A percentile compares a stretch with the other conserved stretches of the same genome.
These are phyloP conservation scores for Perca flavescens DNA, from an alignment of 2,113 vertebrate species.

Conservation along the genomic window DNA sequence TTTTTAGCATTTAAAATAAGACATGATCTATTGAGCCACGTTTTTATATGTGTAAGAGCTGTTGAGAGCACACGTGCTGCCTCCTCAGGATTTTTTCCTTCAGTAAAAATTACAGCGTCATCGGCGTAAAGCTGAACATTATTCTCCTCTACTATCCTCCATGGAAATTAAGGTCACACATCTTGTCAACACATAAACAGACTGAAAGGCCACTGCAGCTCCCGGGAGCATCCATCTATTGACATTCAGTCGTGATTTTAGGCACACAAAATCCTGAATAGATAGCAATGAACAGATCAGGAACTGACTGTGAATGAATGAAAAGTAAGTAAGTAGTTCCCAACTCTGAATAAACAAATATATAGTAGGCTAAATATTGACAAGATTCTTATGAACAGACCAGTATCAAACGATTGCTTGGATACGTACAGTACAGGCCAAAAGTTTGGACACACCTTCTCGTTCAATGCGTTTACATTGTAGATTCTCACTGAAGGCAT, in stretches of 20 bases:
- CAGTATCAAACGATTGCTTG: not conserved
- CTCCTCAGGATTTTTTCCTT: too few species aligned
- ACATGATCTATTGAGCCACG: too few species aligned
- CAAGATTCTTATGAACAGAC: not conserved
- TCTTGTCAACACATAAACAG: slow-evolving; percentile 1
- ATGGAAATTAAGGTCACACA: slow-evolving; percentile 29
- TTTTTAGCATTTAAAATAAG: too few species aligned
- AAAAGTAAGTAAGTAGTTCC: not conserved
- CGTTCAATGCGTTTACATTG: too few species aligned
- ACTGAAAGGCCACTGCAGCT: not conserved
- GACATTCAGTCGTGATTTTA: slow-evolving; percentile 7
- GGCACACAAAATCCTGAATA: not conserved
- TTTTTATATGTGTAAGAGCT: too few species aligned
- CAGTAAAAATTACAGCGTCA: too few species aligned
- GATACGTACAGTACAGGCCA: not conserved
- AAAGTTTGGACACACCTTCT: too few species aligned
- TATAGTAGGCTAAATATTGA: not conserved
- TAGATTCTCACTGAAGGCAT: too few species aligned
- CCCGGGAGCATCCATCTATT: not conserved
- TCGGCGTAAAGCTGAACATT: too few species aligned
- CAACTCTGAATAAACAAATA: not conserved
- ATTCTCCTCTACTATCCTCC: not conserved
- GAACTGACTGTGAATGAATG: not conserved
- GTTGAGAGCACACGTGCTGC: too few species aligned
- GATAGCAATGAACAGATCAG: not conserved